Evolutionary conservation across 2,888 invertebrate genomes (phyloP).

Genomic region (Drosophila siamana): DNA sequence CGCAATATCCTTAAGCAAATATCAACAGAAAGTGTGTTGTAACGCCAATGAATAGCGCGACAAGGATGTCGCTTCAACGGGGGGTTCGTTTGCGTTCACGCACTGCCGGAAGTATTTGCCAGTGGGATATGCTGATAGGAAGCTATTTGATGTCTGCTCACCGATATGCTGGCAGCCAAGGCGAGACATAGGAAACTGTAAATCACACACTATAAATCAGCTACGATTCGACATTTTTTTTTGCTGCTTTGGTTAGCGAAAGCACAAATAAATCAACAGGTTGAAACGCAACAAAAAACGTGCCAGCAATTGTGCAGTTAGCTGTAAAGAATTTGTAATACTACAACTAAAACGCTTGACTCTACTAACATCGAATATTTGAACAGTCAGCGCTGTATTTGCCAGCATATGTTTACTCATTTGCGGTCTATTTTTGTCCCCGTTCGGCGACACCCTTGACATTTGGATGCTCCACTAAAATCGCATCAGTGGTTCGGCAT

Average conservation of each 20-base stretch:
- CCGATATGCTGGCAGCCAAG: too few relatives aligned
- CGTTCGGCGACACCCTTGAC: slow-evolving; percentile 36
- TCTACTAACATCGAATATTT: too few relatives aligned
- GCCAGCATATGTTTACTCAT: not conserved
- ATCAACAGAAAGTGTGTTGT: slow-evolving; percentile 65
- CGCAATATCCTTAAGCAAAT: slow-evolving; percentile 74
- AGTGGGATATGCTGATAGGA: slow-evolving; percentile 19
- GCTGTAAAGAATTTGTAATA: too few relatives aligned
- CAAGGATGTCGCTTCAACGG: slow-evolving; percentile 29
- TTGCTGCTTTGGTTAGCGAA: too few relatives aligned
- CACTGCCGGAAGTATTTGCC: slow-evolving; percentile 32
- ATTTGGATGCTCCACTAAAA: slow-evolving; percentile 47
- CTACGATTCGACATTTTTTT: too few relatives aligned
- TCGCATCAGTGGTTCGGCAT: too few relatives aligned
- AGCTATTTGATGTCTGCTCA: slow-evolving; percentile 9
- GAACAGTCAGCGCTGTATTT: too few relatives aligned
- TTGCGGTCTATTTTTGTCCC: slow-evolving; percentile 8
- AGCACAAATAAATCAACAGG: not conserved
- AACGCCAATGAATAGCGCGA: slow-evolving; percentile 10
- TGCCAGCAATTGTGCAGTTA: too few relatives aligned
- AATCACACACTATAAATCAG: slow-evolving; percentile 11
- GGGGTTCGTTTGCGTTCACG: too few relatives aligned
- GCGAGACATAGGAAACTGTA: slow-evolving; percentile 7
- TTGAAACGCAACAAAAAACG: too few relatives aligned
- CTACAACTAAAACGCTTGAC: too few relatives aligned